Evolutionary conservation across 2,888 invertebrate species (phyloP), one percentile per base, ranked within the genome.

Genomic region (Andrena dorsata): DNA sequence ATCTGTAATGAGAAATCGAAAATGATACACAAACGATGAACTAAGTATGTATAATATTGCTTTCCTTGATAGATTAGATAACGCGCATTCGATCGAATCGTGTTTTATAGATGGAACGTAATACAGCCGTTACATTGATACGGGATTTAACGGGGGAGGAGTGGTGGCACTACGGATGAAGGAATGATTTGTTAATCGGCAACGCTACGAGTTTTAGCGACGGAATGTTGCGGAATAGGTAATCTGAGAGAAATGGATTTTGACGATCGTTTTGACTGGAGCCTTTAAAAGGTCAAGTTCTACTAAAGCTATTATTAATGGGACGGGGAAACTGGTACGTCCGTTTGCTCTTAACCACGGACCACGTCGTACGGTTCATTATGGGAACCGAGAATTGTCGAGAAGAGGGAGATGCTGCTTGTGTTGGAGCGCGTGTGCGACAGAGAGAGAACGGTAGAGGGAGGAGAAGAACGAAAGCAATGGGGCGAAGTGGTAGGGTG

Each of bases 231-330:
- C 30, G 68, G 32, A 51, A 53, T n/a, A n/a, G n/a, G n/a, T n/a
- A 68, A 26, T 16, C 16, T 0, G 2, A 32, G 20, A 0, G n/a
- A 51, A 76, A 53, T n/a, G 20, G 41, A 72, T 82, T 82, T 71
- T 41, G 63, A 49, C 64, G 53, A 20, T 74, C 70, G 85, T 86
- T 86, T 89, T 82, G 88, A 88, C 85, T 84, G 72, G 73, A 80
- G 82, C 82, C 88, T 90, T 90, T 90, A 88, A 91, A 92, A 91
- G 91, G 89, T 89, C 90, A 90, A 90, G 90, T 88, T 89, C 87
- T 87, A 88, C 87, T 84, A 86, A 90, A 90, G 88, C 90, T 90
- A 89, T 91, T 91, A 91, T 91, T 91, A 91, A 91, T 90, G 90
- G 83, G 84, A 86, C 80, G 83, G 85, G 86, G 79, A 83, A 80